Evolutionary conservation across 2,888 invertebrate species (phyloP), one percentile per base, ranked within the genome.

Genomic region (Augochlorella aurata): DNA sequence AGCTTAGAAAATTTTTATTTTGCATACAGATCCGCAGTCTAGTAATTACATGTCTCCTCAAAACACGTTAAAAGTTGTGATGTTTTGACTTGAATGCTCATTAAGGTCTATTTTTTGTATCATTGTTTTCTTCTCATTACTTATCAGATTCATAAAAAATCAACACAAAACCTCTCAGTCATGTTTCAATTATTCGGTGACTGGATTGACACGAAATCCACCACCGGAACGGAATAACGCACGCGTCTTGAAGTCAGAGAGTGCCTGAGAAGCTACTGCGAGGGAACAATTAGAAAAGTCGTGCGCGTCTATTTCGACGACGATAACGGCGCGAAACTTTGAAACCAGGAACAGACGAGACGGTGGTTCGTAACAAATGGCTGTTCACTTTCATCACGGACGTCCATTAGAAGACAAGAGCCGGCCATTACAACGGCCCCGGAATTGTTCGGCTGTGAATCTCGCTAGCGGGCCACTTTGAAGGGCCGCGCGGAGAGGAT

Each of bases 241-340:
- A 38, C 38, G 38, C 38, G 38, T 38, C 38, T 38, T 47, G 10
- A 47, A 12, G 47, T 47, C 12, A 12, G 7, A 24, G 5, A 58
- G 24, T 7, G 14, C 24, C 5, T 18, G 16, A 3, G 61, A 61
- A 18, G 29, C 29, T 29, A 29, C 3, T 29, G 3, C 1, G 1
- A 38, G 63, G 9, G 18, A 38, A 38, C 63, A 65, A 44, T 65
- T n/a, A 65, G 44, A 65, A 65, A 38, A 65, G 44, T 44, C 12
- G 10, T 44, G 5, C n/a, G 24, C 18, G 38, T 63, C 63, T 63
- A 38, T 54, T 77, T 67, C 38, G 45, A 38, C 45, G 21, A 77
- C n/a, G 78, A 79, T 70, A 79, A 79, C 52, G 24, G 14, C 14
- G 45, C n/a, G n/a, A 65, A 44, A 65, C 65, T 12, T n/a, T 44